These are phyloP conservation scores for Nettapus auritus DNA, from an alignment of 2,113 vertebrate species.

Conservation along the genomic window DNA sequence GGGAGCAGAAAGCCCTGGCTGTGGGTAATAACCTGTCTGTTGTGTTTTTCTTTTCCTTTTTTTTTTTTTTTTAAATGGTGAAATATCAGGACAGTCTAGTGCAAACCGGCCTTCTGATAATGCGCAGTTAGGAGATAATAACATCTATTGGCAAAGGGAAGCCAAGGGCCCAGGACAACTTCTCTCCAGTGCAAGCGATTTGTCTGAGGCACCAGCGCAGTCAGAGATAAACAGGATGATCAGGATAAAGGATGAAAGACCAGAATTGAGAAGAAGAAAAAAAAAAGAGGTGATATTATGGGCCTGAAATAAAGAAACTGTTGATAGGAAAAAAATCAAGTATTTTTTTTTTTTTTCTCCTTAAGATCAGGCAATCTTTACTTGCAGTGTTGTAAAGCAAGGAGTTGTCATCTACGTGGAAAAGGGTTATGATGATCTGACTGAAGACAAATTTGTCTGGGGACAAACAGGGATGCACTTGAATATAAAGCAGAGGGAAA, in stretches of 20 bases:
- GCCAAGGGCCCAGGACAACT: background rate
- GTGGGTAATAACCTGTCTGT: background rate
- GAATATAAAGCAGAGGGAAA: constrained; percentile 23
- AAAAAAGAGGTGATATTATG: background rate
- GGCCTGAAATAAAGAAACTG: background rate
- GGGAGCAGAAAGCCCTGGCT: background rate
- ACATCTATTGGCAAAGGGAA: background rate
- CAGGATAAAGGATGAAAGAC: background rate
- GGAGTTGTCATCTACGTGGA: constrained; percentile 25
- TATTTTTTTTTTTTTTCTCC: background rate
- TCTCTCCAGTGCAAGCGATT: background rate
- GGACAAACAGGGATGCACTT: background rate
- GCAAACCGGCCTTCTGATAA: background rate
- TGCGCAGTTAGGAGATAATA: background rate
- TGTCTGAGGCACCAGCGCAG: background rate
- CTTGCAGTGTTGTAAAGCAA: background rate
- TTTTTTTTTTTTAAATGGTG: background rate
- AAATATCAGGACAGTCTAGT: background rate
- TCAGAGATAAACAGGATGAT: background rate
- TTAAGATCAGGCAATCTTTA: background rate
- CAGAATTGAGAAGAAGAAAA: background rate
- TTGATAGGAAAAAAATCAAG: background rate
- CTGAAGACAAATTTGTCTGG: background rate
- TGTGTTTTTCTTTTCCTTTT: background rate
- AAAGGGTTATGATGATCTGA: constrained; percentile 17